Evolutionary conservation across 2,113 vertebrate genomes (phyloP).

Genomic region (Cisticola juncidis): DNA sequence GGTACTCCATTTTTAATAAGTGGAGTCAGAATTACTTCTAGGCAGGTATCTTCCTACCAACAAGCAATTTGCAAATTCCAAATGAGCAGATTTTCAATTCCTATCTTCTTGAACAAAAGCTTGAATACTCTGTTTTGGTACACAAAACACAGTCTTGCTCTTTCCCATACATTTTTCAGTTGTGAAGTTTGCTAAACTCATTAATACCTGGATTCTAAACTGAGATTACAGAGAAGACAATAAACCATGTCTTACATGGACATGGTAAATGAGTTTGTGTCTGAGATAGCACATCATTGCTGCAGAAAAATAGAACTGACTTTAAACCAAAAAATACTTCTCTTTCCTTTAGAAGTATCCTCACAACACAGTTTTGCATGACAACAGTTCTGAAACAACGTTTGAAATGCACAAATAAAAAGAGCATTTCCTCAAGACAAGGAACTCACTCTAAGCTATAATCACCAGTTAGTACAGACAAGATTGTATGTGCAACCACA

Average conservation of each 20-base stretch:
- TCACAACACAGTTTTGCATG: background rate
- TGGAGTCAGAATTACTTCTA: background rate
- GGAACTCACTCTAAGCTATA: background rate
- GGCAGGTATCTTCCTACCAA: background rate
- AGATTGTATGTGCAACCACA: background rate
- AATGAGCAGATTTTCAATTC: background rate
- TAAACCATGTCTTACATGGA: fast-evolving
- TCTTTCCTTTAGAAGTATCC: background rate
- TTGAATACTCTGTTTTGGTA: fast-evolving
- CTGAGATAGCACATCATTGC: background rate
- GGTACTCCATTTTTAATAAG: background rate
- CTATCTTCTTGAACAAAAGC: background rate
- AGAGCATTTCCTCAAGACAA: background rate
- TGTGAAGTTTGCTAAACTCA: background rate
- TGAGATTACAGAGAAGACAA: background rate
- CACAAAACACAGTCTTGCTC: background rate
- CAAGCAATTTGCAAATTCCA: background rate
- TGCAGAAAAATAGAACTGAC: background rate
- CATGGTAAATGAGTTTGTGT: background rate
- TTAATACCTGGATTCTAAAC: background rate
- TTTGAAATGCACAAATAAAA: background rate
- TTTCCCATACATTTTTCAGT: background rate
- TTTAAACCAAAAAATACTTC: background rate
- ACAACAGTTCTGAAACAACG: background rate
- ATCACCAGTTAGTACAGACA: background rate